These are phyloP conservation scores for Vulpes lagopus DNA, from an alignment of 2,113 vertebrate genomes.

Conservation along the genomic window DNA sequence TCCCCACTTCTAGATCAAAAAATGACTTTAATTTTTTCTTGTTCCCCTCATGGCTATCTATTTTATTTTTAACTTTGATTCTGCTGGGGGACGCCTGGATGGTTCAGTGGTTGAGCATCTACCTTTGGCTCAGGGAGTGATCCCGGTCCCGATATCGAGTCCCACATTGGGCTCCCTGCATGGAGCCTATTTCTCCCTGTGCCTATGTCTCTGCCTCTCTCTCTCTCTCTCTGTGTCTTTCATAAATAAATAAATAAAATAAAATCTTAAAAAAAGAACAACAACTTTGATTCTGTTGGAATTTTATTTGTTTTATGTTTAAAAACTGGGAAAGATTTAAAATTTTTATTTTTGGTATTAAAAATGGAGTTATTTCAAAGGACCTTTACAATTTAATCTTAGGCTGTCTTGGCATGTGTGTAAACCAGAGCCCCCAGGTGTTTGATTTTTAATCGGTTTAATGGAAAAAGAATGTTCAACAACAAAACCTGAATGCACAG, in stretches of 20 bases:
- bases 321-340: background rate
- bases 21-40: background rate
- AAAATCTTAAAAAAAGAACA: too few relatives aligned
- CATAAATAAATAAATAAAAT: too few relatives aligned
- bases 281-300: background rate
- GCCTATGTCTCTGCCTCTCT: too few relatives aligned
- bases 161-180: too few relatives aligned
- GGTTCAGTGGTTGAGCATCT: too few relatives aligned
- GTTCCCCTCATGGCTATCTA: background rate
- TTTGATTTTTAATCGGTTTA: constrained; percentile 25
- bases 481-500: background rate
- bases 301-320: background rate
- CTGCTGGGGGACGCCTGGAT: background rate
- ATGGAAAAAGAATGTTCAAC: background rate
- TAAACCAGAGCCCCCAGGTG: background rate
- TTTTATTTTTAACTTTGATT: background rate
- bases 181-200: too few relatives aligned
- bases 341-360: background rate
- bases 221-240: too few relatives aligned
- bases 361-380: background rate
- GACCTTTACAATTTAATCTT: background rate
- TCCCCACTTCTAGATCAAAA: background rate
- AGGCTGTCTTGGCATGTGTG: background rate
- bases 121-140: too few relatives aligned
- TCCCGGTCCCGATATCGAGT: too few relatives aligned